These are phyloP conservation scores for Xanthia icteritia DNA, from an alignment of 2,888 invertebrate species.

Conservation along the genomic window DNA sequence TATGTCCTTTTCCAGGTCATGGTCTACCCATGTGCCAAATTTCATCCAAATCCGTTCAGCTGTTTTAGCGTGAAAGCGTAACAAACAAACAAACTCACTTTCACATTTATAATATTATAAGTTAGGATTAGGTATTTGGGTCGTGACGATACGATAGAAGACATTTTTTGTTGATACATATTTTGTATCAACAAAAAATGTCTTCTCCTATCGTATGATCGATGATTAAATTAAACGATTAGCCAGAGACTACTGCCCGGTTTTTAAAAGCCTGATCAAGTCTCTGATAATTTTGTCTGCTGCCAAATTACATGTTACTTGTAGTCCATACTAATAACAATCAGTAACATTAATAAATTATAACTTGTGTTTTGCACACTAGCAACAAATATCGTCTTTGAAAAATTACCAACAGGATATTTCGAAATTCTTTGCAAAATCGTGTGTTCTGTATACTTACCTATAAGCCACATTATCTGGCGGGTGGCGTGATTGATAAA, in stretches of 20 bases:
- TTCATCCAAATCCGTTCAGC: too few species aligned
- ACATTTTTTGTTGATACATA: too few species aligned
- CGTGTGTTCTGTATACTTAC: not conserved
- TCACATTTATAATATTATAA: too few species aligned
- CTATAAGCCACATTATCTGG: constrained; percentile 17
- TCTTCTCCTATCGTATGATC: too few species aligned
- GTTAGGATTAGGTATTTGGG: too few species aligned
- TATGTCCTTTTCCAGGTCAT: too few species aligned
- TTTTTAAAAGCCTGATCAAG: not conserved
- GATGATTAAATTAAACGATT: not conserved
- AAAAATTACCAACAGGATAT: too few species aligned
- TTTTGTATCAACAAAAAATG: too few species aligned
- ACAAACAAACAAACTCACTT: too few species aligned
- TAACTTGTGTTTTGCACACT: not conserved
- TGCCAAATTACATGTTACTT: not conserved
- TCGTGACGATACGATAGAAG: not conserved
- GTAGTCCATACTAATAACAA: not conserved
- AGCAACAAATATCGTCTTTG: not conserved
- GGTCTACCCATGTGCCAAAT: too few species aligned
- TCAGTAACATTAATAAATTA: not conserved
- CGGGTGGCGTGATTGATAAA: constrained; percentile 43
- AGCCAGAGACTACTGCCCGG: too few species aligned
- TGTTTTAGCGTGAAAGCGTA: too few species aligned
- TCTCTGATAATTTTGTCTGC: not conserved
- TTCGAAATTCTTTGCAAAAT: not conserved